Base-by-base conservation (phyloP, 2,888 invertebrate genomes). In the Alsophila aescularia region DNA sequence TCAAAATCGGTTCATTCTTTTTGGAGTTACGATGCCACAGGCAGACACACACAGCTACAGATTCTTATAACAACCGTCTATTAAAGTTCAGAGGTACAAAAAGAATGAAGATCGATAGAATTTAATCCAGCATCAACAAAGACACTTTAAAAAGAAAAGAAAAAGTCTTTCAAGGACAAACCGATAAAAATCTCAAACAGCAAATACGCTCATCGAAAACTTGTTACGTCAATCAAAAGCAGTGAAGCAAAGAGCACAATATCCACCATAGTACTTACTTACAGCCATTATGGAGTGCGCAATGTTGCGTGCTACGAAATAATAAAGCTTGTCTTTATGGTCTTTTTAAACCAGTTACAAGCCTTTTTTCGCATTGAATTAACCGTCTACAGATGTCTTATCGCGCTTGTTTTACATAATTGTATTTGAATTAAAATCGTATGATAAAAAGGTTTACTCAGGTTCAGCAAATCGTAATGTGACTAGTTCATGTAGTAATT, bases 361-460 rank as follows among this genome's bases (percentile, higher is more conserved):
- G 59, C 40, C 60, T 63, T 63, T 57, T 60, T 57, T 54, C 57
- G 54, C 60, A 59, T 59, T 62, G 58, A 62, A 63, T 63, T 61
- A 65, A 61, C 57, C 50, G 53, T 53, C 59, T 32, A 57, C 35
- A 60, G 44, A 53, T 49, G 41, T 52, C 60, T 50, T 65, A 65
- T 63, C 63, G 36, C 24, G 18, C 57, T 44, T 60, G 65, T 60
- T 65, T 59, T 34, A 56, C 65, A 62, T 65, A 60, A 59, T 60
- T 55, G 53, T 59, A 57, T 61, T 56, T 59, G 43, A 47, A 56
- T 58, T 53, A 36, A 41, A 58, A 59, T 45, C 44, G 39, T 56
- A 42, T 53, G 27, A 7, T 35, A 18, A 12, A 18, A 24, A 2
- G 6, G 13, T 24, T 24, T 24, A 18, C 18, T 5, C 18, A 5